Evolutionary conservation across 2,113 vertebrate species (phyloP).

Genomic region (Corythoichthys haematopterus): DNA sequence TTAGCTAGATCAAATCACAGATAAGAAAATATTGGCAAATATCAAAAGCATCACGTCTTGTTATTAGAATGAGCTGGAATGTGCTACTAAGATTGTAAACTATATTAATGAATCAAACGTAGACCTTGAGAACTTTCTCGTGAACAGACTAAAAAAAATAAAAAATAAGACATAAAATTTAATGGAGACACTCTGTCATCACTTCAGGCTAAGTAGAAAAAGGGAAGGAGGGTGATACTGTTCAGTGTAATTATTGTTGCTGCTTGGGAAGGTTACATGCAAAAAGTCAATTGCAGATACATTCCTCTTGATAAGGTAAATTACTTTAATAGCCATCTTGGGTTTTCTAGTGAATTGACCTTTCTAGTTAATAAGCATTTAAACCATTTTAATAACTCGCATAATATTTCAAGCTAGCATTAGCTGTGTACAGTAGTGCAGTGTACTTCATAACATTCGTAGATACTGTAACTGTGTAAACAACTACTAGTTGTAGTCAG

Average conservation of each 20-base stretch:
- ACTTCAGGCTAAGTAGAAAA: background rate
- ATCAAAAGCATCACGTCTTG: background rate
- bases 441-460: no score
- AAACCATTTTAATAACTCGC: conserved; percentile 38
- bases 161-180: background rate
- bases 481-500: no score
- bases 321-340: conserved; percentile 45
- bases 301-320: conserved; percentile 49
- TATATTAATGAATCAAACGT: background rate
- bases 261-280: conserved; percentile 25
- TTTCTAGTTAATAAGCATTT: conserved; percentile 35
- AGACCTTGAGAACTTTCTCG: background rate
- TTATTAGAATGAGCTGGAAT: background rate
- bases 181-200: background rate
- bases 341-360: conserved; percentile 15
- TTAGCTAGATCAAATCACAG: background rate
- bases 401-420: conserved; percentile 31
- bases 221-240: background rate
- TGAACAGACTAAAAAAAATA: background rate
- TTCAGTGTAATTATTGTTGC: conserved; percentile 10
- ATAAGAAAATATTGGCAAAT: background rate
- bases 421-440: background rate
- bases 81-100: background rate
- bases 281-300: conserved; percentile 47
- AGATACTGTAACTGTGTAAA: no score